A percentile compares a stretch with the other conserved stretches of the same genome.
phyloP scores from a whole-genome alignment of 2,888 invertebrate genomes.

The Neoitamus cyanurus region DNA sequence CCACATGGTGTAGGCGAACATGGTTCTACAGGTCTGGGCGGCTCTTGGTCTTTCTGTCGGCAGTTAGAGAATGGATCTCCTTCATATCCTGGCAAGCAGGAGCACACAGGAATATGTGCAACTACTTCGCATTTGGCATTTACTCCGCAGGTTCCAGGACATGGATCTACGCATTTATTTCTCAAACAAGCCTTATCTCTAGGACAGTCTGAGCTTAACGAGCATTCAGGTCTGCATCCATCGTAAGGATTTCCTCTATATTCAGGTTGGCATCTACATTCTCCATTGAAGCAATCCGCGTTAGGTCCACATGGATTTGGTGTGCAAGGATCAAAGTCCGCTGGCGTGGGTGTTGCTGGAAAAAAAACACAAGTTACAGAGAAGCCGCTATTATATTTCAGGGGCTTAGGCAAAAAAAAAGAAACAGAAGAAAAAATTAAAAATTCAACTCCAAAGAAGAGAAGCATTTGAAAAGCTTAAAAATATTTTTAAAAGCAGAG shows the following conservation, averaged over 20 bases:
- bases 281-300: conserved; percentile 75
- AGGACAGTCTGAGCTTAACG: conserved; percentile 78
- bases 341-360: conserved; percentile 66
- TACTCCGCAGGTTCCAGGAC: conserved; percentile 79
- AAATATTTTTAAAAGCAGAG: too few species aligned
- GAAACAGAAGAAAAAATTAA: too few species aligned
- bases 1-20: conserved; percentile 74
- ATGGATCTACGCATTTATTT: conserved; percentile 78
- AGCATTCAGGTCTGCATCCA: conserved; percentile 79
- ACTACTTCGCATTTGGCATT: conserved; percentile 79
- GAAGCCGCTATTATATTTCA: conserved; percentile 46
- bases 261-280: conserved; percentile 77
- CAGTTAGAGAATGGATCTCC: conserved; percentile 78
- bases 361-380: conserved; percentile 47
- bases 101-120: conserved; percentile 80
- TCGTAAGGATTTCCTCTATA: conserved; percentile 78
- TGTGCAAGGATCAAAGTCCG: conserved; percentile 71
- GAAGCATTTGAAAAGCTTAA: too few species aligned
- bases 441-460: too few species aligned
- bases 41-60: conserved; percentile 61
- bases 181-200: conserved; percentile 77
- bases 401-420: not conserved
- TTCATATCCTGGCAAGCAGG: conserved; percentile 74
- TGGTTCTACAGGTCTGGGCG: conserved; percentile 57
- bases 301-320: conserved; percentile 84